Evolutionary conservation across 2,797 vertebrate species (phyloP).

Genomic region (Protonibea diacanthus): DNA sequence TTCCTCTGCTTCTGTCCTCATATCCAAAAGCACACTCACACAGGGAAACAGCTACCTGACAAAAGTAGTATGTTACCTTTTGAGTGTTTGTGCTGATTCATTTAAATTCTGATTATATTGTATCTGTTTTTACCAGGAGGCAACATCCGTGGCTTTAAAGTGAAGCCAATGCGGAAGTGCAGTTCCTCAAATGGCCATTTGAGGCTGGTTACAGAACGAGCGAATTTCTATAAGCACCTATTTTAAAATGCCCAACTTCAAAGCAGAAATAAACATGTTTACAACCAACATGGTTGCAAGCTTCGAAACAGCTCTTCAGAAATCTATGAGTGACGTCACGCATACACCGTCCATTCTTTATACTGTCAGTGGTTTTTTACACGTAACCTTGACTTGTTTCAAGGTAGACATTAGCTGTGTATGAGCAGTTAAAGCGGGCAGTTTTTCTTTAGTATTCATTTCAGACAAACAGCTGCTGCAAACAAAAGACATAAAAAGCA

Average conservation of each 20-base stretch:
- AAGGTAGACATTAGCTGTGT: neutral
- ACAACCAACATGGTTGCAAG: no score
- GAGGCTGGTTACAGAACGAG: no score
- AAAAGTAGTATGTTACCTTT: neutral
- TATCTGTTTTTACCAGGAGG: neutral
- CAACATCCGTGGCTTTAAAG: no score
- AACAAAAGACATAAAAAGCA: conserved; percentile 37
- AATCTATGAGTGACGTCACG: no score
- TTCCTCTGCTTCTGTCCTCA: conserved; percentile 24
- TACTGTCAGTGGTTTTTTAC: conserved; percentile 2
- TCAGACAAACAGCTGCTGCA: conserved; percentile 28
- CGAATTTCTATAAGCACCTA: no score
- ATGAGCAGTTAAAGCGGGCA: neutral
- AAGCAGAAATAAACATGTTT: no score
- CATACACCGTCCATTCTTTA: no score
- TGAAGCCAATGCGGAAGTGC: no score
- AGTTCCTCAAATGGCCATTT: no score
- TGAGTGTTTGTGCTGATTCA: no score
- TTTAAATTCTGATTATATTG: neutral
- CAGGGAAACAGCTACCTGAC: neutral
- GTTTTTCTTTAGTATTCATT: conserved; percentile 18
- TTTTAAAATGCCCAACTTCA: no score
- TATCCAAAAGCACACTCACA: neutral
- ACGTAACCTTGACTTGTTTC: neutral
- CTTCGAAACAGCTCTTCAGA: no score